Conservation (phyloP, 1,140 invertebrate species). For the Conus ventricosus region DNA sequence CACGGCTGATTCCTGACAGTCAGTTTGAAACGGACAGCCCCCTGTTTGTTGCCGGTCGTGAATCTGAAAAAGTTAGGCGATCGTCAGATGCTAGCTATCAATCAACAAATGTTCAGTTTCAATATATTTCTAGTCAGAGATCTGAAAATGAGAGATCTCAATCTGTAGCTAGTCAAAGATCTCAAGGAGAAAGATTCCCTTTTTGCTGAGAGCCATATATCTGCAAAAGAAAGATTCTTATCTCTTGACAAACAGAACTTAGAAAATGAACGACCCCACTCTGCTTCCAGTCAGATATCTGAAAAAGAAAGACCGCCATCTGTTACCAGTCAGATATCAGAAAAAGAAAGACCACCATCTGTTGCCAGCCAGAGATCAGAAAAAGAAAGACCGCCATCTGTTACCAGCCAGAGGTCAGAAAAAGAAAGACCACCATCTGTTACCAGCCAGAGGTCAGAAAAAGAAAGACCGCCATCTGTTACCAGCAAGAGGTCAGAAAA, state of each 20-base stretch:
- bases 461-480: not conserved
- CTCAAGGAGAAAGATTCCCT: not conserved
- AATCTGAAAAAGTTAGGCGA: not conserved
- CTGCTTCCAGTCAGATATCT: not conserved
- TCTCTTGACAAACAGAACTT: not conserved
- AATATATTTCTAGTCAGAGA: not conserved
- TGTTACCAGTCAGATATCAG: not conserved
- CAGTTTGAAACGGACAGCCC: not conserved
- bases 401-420: not conserved
- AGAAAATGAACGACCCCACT: not conserved
- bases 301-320: conserved; percentile 1
- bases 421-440: conserved; percentile 7
- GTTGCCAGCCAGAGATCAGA: not conserved
- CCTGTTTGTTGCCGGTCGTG: not conserved
- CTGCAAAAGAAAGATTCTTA: not conserved
- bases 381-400: not conserved
- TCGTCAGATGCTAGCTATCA: not conserved
- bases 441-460: not conserved
- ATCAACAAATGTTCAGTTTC: not conserved
- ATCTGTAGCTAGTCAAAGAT: not conserved
- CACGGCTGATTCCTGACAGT: not conserved
- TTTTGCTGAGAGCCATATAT: not conserved
- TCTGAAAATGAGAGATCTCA: not conserved
- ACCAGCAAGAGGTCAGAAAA: not conserved
- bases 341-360: conserved; percentile 4